Conservation (phyloP, 2,797 vertebrate species). For the Dryobates pubescens region DNA sequence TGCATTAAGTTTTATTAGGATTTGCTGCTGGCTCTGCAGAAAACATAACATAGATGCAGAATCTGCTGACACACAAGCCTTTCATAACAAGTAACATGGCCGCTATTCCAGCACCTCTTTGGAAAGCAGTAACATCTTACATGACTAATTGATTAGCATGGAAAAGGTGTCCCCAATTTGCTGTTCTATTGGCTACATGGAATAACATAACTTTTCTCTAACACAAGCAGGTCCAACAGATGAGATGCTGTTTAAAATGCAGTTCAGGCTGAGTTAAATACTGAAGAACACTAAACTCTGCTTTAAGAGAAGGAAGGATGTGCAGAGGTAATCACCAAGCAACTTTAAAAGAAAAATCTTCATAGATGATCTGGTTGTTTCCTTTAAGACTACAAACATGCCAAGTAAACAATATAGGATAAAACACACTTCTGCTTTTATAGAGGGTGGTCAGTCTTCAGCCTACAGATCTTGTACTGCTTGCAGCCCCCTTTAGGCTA, state of each 20-base stretch:
- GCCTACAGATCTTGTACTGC: neutral
- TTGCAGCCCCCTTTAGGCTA: neutral
- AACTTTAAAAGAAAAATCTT: neutral
- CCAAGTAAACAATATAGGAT: neutral
- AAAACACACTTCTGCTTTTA: neutral
- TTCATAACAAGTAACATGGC: neutral
- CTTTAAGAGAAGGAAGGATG: neutral
- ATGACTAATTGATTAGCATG: conserved; percentile 60
- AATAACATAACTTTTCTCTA: neutral
- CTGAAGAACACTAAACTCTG: neutral
- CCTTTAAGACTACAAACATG: neutral
- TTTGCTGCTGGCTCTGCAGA: conserved; percentile 56
- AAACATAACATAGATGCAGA: conserved; percentile 2
- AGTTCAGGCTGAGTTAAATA: neutral
- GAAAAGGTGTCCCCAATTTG: conserved; percentile 40
- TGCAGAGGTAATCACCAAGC: neutral
- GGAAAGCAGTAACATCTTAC: neutral
- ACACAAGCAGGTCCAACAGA: neutral
- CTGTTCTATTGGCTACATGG: neutral
- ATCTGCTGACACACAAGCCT: conserved; percentile 60
- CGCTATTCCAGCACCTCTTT: conserved; percentile 43
- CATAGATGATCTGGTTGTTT: neutral
- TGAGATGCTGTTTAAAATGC: neutral
- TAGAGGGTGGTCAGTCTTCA: neutral
- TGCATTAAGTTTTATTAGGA: conserved; percentile 29